Evolutionary conservation across 2,888 invertebrate species (phyloP).

Genomic region (Alcis repandata): DNA sequence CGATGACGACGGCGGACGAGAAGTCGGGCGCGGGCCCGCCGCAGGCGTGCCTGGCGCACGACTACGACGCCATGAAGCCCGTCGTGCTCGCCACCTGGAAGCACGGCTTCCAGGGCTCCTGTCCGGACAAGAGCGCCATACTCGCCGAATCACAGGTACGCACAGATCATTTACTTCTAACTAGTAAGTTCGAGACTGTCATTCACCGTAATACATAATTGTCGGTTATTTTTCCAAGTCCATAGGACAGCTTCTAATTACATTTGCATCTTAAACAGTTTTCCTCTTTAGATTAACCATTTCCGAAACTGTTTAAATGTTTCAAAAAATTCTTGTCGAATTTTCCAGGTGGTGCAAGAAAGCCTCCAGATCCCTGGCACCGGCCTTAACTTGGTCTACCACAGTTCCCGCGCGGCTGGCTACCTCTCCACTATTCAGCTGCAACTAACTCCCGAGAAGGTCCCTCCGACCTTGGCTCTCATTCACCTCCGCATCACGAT

Average conservation of each 20-base stretch:
- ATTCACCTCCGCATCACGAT: conserved; percentile 97
- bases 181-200: background rate
- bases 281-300: too few relatives aligned
- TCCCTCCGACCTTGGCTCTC: conserved; percentile 93
- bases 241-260: too few relatives aligned
- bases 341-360: conserved; percentile 94
- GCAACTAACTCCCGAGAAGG: conserved; percentile 94
- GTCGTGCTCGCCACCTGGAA: conserved; percentile 98
- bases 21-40: conserved; percentile 88
- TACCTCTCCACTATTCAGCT: conserved; percentile 97
- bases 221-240: too few relatives aligned
- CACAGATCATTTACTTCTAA: background rate
- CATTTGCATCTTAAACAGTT: too few relatives aligned
- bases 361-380: conserved; percentile 97
- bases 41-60: conserved; percentile 94
- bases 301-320: background rate
- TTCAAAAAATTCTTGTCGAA: background rate
- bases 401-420: conserved; percentile 97
- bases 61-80: conserved; percentile 97
- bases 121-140: conserved; percentile 96
- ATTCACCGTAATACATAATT: background rate
- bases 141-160: conserved; percentile 93
- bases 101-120: conserved; percentile 97
- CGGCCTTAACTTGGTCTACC: conserved; percentile 97
- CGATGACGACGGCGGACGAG: conserved; percentile 94